These are phyloP conservation scores for Scomberomorus guttatus DNA, from an alignment of 2,797 vertebrate genomes.

Conservation along the genomic window DNA sequence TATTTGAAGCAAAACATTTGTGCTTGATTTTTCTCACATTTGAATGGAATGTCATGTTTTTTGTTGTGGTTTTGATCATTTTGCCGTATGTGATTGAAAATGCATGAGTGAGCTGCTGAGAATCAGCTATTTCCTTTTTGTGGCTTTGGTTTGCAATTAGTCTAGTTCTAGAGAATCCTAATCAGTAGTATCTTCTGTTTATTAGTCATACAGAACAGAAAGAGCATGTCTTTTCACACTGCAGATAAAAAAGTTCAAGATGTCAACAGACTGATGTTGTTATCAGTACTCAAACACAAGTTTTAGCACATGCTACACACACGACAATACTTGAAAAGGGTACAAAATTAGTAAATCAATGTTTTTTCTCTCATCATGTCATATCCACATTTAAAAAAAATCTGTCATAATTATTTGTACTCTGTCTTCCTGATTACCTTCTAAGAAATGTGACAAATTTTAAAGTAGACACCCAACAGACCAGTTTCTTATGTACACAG, in stretches of 20 bases:
- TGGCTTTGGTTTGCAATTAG: conserved; percentile 30
- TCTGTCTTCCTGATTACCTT: conserved; percentile 14
- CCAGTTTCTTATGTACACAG: conserved; percentile 42
- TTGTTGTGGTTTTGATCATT: conserved; percentile 44
- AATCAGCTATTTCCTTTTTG: conserved; percentile 28
- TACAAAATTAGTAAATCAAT: too few relatives aligned
- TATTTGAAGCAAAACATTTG: conserved; percentile 34
- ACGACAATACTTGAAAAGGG: background rate
- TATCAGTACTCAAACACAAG: background rate
- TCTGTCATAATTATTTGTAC: background rate
- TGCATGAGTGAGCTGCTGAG: conserved; percentile 67
- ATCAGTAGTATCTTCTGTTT: conserved; percentile 22
- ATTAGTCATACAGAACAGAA: conserved; percentile 2
- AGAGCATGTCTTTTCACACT: conserved; percentile 37
- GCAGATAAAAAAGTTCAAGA: background rate
- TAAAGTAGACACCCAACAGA: conserved; percentile 10
- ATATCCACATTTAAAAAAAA: background rate
- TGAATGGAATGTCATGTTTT: conserved; percentile 28
- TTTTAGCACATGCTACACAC: conserved; percentile 22
- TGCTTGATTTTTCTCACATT: conserved; percentile 32
- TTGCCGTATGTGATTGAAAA: conserved; percentile 42
- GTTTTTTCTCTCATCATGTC: background rate
- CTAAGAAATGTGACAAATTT: background rate
- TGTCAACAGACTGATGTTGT: background rate
- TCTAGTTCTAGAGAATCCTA: conserved; percentile 17